Evolutionary conservation across 2,113 vertebrate genomes (phyloP), one percentile per base, ranked within the genome.

Genomic region (Gracilinanus agilis): DNA sequence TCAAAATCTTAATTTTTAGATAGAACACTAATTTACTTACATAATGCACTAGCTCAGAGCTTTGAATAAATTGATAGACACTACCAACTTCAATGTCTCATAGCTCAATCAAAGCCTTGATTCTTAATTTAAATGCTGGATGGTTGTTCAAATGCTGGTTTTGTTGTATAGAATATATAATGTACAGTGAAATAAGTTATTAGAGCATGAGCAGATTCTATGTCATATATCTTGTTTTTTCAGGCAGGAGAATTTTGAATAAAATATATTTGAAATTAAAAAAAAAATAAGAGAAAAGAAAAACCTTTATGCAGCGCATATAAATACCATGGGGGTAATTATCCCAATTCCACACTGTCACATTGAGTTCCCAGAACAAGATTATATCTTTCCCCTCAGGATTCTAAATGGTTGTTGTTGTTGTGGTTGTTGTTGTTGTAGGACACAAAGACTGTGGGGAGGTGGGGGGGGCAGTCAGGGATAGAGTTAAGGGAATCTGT

Each of bases 111-210:
- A 97, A 44, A 53, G 90, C 92, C 91, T 91, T 21, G 40, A 27
- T 90, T 25, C 92, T 34, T n/a, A 44, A 27, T 96, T 94, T 94
- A 90, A 94, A 97, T 92, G 54, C 49, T 96, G 92, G 92, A 96
- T 95, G 91, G 56, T 91, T 97, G 91, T 91, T 97, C 89, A 97
- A 0, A 93, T 96, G 58, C 92, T 97, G 6, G 88, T 34, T 95
- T 94, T 97, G 1, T 93, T 98, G 40, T 90, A 93, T 94, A 93
- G 96, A 94, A 93, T 97, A 92, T 92, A 97, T 97, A 96, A 94
- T 98, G 97, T 98, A 96, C 96, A 91, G 93, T 94, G 88, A 98
- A 96, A 67, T 98, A 98, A 98, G 44, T 98, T 98, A 97, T 97
- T 97, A 95, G 97, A 96, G 95, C 94, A 96, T 97, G 96, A 97